Conservation (phyloP, 2,888 invertebrate species). For the Clostera curtula region DNA sequence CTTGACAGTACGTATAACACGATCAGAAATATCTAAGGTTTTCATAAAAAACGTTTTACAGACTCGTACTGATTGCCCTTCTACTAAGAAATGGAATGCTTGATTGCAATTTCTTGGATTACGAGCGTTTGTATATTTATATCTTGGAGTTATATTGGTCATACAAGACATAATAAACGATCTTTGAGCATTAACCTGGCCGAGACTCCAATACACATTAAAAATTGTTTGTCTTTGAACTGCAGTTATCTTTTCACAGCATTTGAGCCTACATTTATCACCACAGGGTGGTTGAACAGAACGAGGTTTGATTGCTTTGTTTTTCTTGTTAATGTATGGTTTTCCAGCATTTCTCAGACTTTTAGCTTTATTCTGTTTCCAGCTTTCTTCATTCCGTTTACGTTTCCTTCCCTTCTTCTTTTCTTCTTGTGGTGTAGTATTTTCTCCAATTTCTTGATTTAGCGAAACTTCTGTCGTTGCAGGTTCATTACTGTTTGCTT, state of each 20-base stretch:
- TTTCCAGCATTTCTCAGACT: slow-evolving; percentile 11
- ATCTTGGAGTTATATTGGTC: slow-evolving; percentile 10
- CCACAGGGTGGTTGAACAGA: slow-evolving; percentile 13
- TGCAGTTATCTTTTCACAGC: slow-evolving; percentile 7
- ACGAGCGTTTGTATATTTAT: slow-evolving; percentile 8
- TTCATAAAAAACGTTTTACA: too few species aligned
- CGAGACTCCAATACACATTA: slow-evolving; percentile 3
- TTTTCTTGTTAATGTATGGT: slow-evolving; percentile 9
- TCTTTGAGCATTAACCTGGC: slow-evolving; percentile 7
- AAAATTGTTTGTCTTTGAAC: slow-evolving; percentile 2
- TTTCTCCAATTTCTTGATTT: slow-evolving; percentile 7
- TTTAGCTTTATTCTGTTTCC: too few species aligned
- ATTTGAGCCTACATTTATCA: slow-evolving; percentile 8
- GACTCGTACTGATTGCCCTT: slow-evolving; percentile 1
- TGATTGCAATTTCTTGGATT: slow-evolving; percentile 4
- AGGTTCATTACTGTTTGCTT: too few species aligned
- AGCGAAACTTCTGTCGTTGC: slow-evolving; percentile 6
- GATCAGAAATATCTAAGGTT: slow-evolving; percentile 3
- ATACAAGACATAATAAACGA: slow-evolving; percentile 15
- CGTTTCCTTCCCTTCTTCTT: slow-evolving; percentile 13
- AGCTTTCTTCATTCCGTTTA: slow-evolving; percentile 10
- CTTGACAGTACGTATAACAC: slow-evolving; percentile 3
- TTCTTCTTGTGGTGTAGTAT: slow-evolving; percentile 9
- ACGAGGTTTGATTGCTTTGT: slow-evolving; percentile 10
- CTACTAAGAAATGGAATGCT: slow-evolving; percentile 6